Evolutionary conservation across 1,140 invertebrate species (phyloP).

Genomic region (Hypothenemus hampei): DNA sequence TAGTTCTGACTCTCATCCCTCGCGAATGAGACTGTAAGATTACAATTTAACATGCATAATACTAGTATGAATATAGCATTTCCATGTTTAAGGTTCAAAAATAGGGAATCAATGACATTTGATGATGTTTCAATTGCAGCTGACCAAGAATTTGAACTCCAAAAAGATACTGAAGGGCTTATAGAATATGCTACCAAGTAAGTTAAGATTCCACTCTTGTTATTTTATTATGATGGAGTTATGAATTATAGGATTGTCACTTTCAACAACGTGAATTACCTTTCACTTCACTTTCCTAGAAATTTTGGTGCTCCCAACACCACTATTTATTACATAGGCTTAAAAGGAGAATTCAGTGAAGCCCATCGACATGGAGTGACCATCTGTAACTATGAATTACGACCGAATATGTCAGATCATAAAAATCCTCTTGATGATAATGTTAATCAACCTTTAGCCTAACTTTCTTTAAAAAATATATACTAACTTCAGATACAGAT

Average conservation of each 20-base stretch:
- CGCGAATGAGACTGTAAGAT: constrained; percentile 77
- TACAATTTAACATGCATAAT: neutral
- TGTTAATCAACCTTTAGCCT: constrained; percentile 14
- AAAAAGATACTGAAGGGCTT: constrained; percentile 68
- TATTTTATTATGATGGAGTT: constrained; percentile 10
- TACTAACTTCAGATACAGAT: too few species aligned
- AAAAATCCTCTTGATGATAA: constrained; percentile 64
- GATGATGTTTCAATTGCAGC: constrained; percentile 68
- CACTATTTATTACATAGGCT: constrained; percentile 88
- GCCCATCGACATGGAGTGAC: constrained; percentile 81
- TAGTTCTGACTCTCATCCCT: constrained; percentile 77
- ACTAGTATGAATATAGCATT: neutral
- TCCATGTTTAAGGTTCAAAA: constrained; percentile 71
- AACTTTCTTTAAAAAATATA: too few species aligned
- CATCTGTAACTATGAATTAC: constrained; percentile 83
- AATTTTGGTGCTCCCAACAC: constrained; percentile 84
- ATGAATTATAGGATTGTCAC: constrained; percentile 71
- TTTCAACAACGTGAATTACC: constrained; percentile 82
- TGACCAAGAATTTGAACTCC: constrained; percentile 90
- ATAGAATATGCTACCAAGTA: constrained; percentile 89
- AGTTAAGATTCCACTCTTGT: constrained; percentile 29
- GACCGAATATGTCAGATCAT: constrained; percentile 80
- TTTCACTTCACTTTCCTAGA: constrained; percentile 82
- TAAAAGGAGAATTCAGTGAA: constrained; percentile 87
- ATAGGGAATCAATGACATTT: constrained; percentile 89